Base-by-base conservation (phyloP, 2,113 vertebrate species). In the Regulus satrapa region DNA sequence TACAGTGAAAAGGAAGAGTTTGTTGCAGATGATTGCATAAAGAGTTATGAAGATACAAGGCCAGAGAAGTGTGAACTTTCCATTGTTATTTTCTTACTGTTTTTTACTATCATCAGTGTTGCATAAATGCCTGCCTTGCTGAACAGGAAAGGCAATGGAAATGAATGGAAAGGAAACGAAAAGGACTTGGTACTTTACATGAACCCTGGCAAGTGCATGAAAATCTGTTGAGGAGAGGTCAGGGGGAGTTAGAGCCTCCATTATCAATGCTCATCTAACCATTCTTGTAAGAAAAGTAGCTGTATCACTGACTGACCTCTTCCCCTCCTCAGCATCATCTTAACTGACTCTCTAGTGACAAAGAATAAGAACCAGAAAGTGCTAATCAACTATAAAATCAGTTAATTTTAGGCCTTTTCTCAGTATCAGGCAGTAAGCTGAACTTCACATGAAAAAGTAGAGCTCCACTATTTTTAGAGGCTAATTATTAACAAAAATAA, bases 401-500 rank as follows among this genome's bases (percentile, higher is more conserved):
- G 68, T n/a, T 94, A 94, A 80, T 95, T 93, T 91, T 74, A 89
- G 76, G 32, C 12, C 21, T 40, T 85, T 90, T 86, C 51, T 85
- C 67, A 82, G 58, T 69, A 73, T 49, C 31, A 71, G 67, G 52
- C 88, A 88, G n/a, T 71, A 67, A 84, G 68, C 46, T 77, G 55
- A 88, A 85, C 91, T 86, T 74, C 61, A 85, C 18, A 69, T 36
- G 36, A 88, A 93, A 94, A 92, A 92, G 68, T 49, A 92, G 71
- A 82, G 34, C 55, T 83, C 52, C 46, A 23, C 88, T 97, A 92
- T 92, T 92, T 97, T 88, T 91, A 88, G 92, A 67, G 52, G 46
- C 36, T 93, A 93, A 90, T 92, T 86, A 94, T 86, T 94, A 86
- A 83, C 69, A 71, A 93, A 95, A 95, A 91, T 94, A 95, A 74